Percentiles rank a stretch among this genome's conserved stretches.
Conservation (phyloP, 2,888 invertebrate genomes). For the Rapana venosa region DNA sequence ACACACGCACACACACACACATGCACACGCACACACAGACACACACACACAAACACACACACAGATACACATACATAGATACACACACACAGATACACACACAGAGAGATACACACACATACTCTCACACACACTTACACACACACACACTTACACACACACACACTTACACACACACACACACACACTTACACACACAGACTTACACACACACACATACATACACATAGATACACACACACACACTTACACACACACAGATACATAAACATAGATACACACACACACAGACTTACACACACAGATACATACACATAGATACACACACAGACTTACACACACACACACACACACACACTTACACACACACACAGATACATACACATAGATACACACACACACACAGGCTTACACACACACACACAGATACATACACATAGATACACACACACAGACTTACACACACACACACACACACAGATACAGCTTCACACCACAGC, state of each 20-base stretch:
- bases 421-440: neutral
- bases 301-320: neutral
- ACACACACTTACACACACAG: neutral
- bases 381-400: conserved; percentile 18
- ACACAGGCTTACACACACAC: neutral
- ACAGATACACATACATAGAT: no score
- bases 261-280: no score
- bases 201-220: neutral
- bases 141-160: neutral
- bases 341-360: neutral
- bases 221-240: no score
- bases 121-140: neutral
- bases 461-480: neutral
- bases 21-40: neutral
- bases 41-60: neutral
- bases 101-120: neutral
- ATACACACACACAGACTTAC: neutral
- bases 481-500: no score
- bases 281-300: neutral
- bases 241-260: neutral
- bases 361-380: conserved; percentile 20
- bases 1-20: neutral
- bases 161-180: neutral
- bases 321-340: neutral
- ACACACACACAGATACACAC: neutral